Base-by-base conservation (phyloP, 2,888 invertebrate genomes). In the Apodemia mormo region DNA sequence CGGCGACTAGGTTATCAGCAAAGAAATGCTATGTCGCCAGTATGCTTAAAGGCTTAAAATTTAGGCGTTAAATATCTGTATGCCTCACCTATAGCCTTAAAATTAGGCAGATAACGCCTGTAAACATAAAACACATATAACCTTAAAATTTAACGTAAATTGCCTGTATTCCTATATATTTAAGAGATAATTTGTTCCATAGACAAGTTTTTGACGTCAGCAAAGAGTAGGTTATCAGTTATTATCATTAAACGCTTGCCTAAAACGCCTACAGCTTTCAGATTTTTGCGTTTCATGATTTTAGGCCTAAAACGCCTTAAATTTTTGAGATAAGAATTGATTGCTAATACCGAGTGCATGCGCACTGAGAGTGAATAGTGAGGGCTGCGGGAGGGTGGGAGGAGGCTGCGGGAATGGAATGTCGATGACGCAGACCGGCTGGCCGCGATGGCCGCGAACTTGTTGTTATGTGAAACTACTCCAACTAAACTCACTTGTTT, bases 381-480 rank as follows among this genome's bases (percentile, higher is more conserved):
- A 74, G 78, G 49, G 49, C 6, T 49, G 49, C 49, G 78, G 78
- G 77, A 73, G 81, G 79, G 83, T 77, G 81, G 75, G 68, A 75
- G 82, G 82, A 82, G 81, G 80, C 82, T 81, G 82, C 82, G 85
- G 86, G 87, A 84, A 85, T 82, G 92, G 91, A 92, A 91, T 92
- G 91, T 88, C 85, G 91, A 89, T 90, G 92, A 92, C 89, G 90
- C 88, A 88, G 89, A 84, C 86, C 81, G 83, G 82, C 82, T 83
- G 84, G 82, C 82, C 79, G 83, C 82, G 78, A 77, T 82, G 82
- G 82, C 87, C 85, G 87, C 86, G 84, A 86, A 87, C 90, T 90
- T 88, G 89, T 89, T 87, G 86, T 89, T 89, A 90, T 90, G 87
- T 87, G 88, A 87, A 89, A 89, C 89, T 85, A 88, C 88, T 87